These are phyloP conservation scores for Sussaba pulchella DNA, from an alignment of 2,888 invertebrate genomes.

Conservation along the genomic window DNA sequence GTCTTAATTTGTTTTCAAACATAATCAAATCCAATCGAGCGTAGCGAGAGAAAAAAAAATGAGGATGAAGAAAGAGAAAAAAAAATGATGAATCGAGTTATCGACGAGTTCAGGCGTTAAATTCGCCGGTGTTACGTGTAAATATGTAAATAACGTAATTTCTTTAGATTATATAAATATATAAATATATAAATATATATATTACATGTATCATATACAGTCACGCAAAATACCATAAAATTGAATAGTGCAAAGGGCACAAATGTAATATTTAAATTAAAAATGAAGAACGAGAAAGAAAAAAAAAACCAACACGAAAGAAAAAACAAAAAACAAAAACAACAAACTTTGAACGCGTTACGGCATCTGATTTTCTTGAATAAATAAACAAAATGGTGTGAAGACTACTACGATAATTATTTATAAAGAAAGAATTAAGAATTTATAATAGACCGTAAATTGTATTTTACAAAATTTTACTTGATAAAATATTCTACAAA, in stretches of 20 bases:
- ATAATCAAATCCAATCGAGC: constrained; percentile 43
- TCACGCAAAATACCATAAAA: constrained; percentile 67
- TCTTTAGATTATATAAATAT: constrained; percentile 79
- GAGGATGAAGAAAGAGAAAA: background rate
- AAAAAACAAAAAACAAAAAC: constrained; percentile 65
- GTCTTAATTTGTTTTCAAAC: too few relatives aligned
- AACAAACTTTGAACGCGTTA: constrained; percentile 72
- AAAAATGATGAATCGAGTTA: constrained; percentile 66
- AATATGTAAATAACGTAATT: constrained; percentile 83
- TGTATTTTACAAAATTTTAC: constrained; percentile 84
- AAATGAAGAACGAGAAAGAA: constrained; percentile 63
- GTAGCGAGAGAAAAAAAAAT: constrained; percentile 40
- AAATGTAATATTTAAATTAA: constrained; percentile 83
- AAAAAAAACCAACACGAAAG: constrained; percentile 59
- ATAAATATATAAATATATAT: constrained; percentile 70
- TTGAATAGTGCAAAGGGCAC: constrained; percentile 82
- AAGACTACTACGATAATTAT: constrained; percentile 84
- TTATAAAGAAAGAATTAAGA: constrained; percentile 79
- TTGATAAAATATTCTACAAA: constrained; percentile 78
- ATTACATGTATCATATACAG: constrained; percentile 69
- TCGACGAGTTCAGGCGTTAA: constrained; percentile 74
- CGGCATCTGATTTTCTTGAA: constrained; percentile 76
- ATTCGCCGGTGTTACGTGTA: constrained; percentile 81
- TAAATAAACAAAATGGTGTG: constrained; percentile 78
- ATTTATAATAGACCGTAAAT: constrained; percentile 82